Conservation (phyloP, 1,140 invertebrate genomes). For the Druon quercuslanigerum region DNA sequence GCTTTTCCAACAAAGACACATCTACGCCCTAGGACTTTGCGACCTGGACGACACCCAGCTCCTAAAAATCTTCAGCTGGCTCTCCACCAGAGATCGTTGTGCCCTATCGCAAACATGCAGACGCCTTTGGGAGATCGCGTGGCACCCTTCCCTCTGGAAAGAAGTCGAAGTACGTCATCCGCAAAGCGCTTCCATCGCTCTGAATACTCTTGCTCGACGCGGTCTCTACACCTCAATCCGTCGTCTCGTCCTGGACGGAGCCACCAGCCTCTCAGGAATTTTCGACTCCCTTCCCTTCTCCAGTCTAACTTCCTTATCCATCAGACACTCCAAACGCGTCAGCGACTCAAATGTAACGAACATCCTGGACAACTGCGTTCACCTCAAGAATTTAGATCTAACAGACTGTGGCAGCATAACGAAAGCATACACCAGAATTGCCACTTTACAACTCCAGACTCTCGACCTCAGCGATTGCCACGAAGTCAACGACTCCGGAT, state of each 20-base stretch:
- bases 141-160: constrained; percentile 87
- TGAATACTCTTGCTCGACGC: constrained; percentile 77
- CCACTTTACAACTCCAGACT: constrained; percentile 81
- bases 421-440: constrained; percentile 78
- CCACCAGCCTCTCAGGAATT: constrained; percentile 85
- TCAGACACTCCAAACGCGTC: constrained; percentile 61
- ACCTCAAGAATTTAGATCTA: constrained; percentile 78
- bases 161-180: constrained; percentile 80
- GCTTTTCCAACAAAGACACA: constrained; percentile 44
- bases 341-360: constrained; percentile 58
- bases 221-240: constrained; percentile 74
- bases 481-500: constrained; percentile 86
- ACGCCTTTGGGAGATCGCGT: constrained; percentile 88
- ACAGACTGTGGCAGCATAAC: constrained; percentile 83
- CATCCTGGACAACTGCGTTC: constrained; percentile 61
- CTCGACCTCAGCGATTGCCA: constrained; percentile 92
- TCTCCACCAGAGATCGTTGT: constrained; percentile 87
- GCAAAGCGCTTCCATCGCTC: constrained; percentile 76
- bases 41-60: constrained; percentile 77
- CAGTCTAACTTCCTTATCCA: constrained; percentile 60
- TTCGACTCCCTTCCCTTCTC: constrained; percentile 73
- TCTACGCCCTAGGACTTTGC: constrained; percentile 43
- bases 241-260: constrained; percentile 84
- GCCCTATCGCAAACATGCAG: constrained; percentile 87
- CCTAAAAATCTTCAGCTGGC: constrained; percentile 82